Evolutionary conservation across 1,140 invertebrate species (phyloP).

Genomic region (Sycophaga agraensis): DNA sequence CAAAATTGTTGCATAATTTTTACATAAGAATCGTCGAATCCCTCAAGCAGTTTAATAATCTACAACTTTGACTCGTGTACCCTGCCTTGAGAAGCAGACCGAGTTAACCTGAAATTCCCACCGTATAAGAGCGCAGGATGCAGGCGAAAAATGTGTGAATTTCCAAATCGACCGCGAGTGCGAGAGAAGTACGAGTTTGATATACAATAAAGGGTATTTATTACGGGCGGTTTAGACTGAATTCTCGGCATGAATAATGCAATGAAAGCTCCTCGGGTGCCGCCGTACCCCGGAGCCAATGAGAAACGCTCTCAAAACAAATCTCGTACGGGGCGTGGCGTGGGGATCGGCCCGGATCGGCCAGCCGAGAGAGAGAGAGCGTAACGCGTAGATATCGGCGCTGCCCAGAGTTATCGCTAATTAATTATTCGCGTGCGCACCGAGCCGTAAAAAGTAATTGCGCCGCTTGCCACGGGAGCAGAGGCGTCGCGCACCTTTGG

Average conservation of each 20-base stretch:
- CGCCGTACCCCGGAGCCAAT: not conserved
- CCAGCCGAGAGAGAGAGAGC: too few species aligned
- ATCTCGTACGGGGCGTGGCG: not conserved
- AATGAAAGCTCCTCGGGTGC: not conserved
- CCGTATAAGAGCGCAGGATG: too few species aligned
- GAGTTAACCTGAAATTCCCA: too few species aligned
- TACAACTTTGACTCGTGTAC: too few species aligned
- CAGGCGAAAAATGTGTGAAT: not conserved
- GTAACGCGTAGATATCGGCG: not conserved
- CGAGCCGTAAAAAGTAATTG: conserved; percentile 8
- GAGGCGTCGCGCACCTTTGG: not conserved
- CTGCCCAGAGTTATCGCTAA: conserved; percentile 4
- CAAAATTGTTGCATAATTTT: too few species aligned
- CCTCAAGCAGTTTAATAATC: too few species aligned
- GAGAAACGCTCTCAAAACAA: conserved; percentile 1
- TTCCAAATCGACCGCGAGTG: not conserved
- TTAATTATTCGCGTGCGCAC: conserved; percentile 10
- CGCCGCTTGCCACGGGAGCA: not conserved
- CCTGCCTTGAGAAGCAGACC: too few species aligned
- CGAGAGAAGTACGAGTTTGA: too few species aligned
- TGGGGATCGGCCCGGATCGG: too few species aligned
- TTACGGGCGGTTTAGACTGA: not conserved
- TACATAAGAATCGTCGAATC: too few species aligned
- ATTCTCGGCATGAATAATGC: not conserved
- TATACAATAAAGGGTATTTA: not conserved